Conservation (phyloP, 2,113 vertebrate species). For the Astur gentilis region DNA sequence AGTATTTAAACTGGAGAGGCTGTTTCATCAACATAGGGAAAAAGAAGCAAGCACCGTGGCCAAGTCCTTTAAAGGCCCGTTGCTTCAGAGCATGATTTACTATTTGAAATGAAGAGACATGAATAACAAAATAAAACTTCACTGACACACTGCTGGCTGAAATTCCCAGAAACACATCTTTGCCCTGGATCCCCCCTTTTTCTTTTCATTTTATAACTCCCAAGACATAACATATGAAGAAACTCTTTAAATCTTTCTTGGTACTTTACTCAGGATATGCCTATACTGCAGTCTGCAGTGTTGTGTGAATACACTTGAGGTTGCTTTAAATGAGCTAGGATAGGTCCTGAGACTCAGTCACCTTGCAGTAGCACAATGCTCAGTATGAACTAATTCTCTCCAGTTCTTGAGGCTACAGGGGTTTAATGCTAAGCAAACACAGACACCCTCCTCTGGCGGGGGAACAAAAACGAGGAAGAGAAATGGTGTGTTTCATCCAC, state of each 20-base stretch:
- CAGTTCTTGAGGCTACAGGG: not conserved
- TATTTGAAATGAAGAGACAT: not conserved
- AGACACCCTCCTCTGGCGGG: not conserved
- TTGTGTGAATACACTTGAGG: not conserved
- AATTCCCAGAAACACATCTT: constrained; percentile 10
- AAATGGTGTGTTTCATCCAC: not conserved
- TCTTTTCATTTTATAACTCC: constrained; percentile 12
- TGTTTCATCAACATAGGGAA: not conserved
- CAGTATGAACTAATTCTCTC: not conserved
- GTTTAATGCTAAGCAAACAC: not conserved
- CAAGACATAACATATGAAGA: not conserved
- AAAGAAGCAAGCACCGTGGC: not conserved
- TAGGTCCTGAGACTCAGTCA: not conserved
- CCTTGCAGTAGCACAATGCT: not conserved
- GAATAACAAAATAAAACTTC: constrained; percentile 31
- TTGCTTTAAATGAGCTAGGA: not conserved
- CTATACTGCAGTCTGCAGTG: not conserved
- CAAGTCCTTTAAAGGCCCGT: not conserved
- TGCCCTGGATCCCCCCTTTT: not conserved
- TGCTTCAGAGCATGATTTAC: not conserved
- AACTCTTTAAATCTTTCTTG: not conserved
- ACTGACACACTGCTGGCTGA: not conserved
- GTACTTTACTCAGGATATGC: not conserved
- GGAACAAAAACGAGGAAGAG: not conserved
- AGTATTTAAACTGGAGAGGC: not conserved